A percentile compares a stretch with the other conserved stretches of the same genome.
These are phyloP conservation scores for Macrosiphum euphorbiae DNA, from an alignment of 2,888 invertebrate species.

Conservation along the genomic window DNA sequence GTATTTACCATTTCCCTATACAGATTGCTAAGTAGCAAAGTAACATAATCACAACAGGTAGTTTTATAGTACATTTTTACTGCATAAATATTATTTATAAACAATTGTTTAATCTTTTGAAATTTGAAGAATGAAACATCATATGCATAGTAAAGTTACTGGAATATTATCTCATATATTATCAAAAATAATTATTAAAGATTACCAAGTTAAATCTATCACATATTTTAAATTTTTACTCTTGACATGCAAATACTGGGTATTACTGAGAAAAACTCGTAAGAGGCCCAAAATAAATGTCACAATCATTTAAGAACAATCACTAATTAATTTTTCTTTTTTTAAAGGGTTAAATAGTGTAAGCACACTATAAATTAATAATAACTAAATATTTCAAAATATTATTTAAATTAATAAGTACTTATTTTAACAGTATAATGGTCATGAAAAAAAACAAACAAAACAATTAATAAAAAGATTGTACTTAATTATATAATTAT, in stretches of 20 bases:
- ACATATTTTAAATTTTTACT: neutral
- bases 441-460: neutral
- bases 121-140: too few species aligned
- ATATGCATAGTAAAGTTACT: too few species aligned
- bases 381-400: neutral
- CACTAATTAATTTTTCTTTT: neutral
- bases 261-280: neutral
- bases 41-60: too few species aligned
- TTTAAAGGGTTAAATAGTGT: neutral
- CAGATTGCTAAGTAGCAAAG: too few species aligned
- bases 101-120: too few species aligned
- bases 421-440: neutral
- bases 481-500: neutral
- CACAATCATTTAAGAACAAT: neutral
- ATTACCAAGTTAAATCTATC: neutral
- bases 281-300: neutral
- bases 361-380: neutral
- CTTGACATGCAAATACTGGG: neutral
- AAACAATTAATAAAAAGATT: neutral
- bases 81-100: too few species aligned
- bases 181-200: too few species aligned
- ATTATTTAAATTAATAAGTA: neutral
- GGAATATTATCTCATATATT: too few species aligned
- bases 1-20: too few species aligned
- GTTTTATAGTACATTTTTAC: too few species aligned